Conservation (phyloP, 2,797 vertebrate genomes). For the Halcyon smyrnensis region DNA sequence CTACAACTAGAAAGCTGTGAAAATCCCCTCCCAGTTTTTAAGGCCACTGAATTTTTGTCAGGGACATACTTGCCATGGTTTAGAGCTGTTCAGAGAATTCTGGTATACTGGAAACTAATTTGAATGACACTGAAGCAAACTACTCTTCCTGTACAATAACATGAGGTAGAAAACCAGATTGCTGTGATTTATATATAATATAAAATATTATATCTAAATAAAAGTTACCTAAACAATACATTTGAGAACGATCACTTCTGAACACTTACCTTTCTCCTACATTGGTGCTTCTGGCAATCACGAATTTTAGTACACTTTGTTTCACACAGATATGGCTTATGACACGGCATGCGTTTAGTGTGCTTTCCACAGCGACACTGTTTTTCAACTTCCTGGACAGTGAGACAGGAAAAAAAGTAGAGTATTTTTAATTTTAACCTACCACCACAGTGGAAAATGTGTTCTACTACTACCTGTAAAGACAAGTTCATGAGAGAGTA, state of each 20-base stretch:
- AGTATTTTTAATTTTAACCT: background rate
- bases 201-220: background rate
- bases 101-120: background rate
- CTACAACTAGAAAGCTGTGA: background rate
- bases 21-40: background rate
- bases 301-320: conserved; percentile 90
- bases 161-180: background rate
- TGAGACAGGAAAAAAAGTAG: background rate
- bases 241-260: background rate
- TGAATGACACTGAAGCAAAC: background rate
- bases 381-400: conserved; percentile 91
- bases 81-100: background rate
- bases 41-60: background rate
- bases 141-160: background rate
- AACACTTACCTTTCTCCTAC: conserved; percentile 86
- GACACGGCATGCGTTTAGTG: conserved; percentile 88
- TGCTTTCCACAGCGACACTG: conserved; percentile 93
- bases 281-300: conserved; percentile 92
- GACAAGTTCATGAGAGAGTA: background rate
- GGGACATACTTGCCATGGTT: too few species aligned
- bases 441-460: background rate
- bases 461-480: background rate
- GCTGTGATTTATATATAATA: background rate
- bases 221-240: background rate
- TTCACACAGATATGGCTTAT: conserved; percentile 94